phyloP scores from a whole-genome alignment of 2,113 vertebrate genomes.

The Labeo catla region DNA sequence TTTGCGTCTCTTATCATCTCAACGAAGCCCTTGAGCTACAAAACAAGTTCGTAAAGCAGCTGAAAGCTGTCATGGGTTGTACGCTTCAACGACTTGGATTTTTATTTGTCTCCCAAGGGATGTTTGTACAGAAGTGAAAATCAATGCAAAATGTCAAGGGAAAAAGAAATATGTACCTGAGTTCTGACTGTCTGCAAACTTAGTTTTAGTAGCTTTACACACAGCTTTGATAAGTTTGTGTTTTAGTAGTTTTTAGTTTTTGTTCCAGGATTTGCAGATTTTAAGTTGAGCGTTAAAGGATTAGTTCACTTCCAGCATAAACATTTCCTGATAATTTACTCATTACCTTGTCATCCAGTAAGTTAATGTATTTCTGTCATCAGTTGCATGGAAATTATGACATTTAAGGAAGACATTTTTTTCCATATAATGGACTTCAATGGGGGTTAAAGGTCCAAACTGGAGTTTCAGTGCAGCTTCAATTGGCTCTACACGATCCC shows the following conservation, averaged over 20 bases:
- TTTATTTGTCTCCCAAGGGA: slow-evolving; percentile 54
- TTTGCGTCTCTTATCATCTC: slow-evolving; percentile 42
- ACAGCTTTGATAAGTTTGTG: slow-evolving; percentile 8
- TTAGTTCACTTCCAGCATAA: too few species aligned
- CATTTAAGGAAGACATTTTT: too few species aligned
- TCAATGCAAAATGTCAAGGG: slow-evolving; percentile 30
- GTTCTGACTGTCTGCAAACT: slow-evolving; percentile 37
- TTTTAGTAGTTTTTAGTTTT: slow-evolving; percentile 15
- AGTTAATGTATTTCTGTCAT: too few species aligned
- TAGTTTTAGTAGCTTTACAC: slow-evolving; percentile 25
- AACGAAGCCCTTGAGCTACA: slow-evolving; percentile 46
- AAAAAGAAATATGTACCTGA: slow-evolving; percentile 55
- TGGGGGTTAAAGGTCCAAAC: too few species aligned
- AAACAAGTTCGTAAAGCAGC: slow-evolving; percentile 35
- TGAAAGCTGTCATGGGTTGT: slow-evolving; percentile 34
- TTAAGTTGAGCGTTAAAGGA: not conserved
- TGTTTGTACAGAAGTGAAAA: slow-evolving; percentile 58
- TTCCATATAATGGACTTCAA: too few species aligned
- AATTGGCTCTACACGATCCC: too few species aligned
- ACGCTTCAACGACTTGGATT: slow-evolving; percentile 32
- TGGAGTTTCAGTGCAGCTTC: too few species aligned
- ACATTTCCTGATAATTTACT: too few species aligned
- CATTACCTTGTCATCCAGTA: too few species aligned
- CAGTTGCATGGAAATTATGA: too few species aligned
- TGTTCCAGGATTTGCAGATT: not conserved